phyloP scores from a whole-genome alignment of 2,888 invertebrate species.

The Polydrusus tereticollis region DNA sequence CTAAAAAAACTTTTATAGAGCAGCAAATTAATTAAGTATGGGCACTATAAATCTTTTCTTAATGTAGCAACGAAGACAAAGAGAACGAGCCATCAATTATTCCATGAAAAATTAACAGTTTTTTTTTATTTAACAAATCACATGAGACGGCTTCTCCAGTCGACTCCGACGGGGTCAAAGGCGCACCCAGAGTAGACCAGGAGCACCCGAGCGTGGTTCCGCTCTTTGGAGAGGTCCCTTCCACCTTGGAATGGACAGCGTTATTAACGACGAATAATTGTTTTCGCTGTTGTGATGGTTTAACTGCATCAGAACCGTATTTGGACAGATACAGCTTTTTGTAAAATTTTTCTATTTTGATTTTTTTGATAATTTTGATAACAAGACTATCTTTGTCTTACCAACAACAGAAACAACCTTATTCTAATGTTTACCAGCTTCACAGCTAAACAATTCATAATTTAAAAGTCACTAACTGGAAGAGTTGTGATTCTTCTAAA shows the following conservation, averaged over 20 bases:
- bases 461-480: too few relatives aligned
- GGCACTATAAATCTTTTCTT: too few relatives aligned
- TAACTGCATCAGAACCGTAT: slow-evolving; percentile 31
- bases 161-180: slow-evolving; percentile 44
- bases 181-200: slow-evolving; percentile 49
- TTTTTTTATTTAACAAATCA: slow-evolving; percentile 19
- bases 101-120: not conserved
- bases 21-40: too few relatives aligned
- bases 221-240: slow-evolving; percentile 45
- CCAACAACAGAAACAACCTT: too few relatives aligned
- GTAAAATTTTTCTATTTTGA: too few relatives aligned
- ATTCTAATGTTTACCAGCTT: too few relatives aligned
- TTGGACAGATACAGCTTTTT: not conserved
- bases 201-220: slow-evolving; percentile 46
- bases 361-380: too few relatives aligned
- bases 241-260: slow-evolving; percentile 46
- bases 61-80: not conserved
- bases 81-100: not conserved
- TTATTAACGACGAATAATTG: slow-evolving; percentile 48
- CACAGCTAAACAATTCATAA: too few relatives aligned
- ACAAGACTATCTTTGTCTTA: too few relatives aligned
- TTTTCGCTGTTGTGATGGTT: slow-evolving; percentile 45
- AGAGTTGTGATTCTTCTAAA: too few relatives aligned
- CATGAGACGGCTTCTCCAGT: slow-evolving; percentile 35
- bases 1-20: too few relatives aligned